Conservation (phyloP, 2,113 vertebrate species). For the Octodon degus region DNA sequence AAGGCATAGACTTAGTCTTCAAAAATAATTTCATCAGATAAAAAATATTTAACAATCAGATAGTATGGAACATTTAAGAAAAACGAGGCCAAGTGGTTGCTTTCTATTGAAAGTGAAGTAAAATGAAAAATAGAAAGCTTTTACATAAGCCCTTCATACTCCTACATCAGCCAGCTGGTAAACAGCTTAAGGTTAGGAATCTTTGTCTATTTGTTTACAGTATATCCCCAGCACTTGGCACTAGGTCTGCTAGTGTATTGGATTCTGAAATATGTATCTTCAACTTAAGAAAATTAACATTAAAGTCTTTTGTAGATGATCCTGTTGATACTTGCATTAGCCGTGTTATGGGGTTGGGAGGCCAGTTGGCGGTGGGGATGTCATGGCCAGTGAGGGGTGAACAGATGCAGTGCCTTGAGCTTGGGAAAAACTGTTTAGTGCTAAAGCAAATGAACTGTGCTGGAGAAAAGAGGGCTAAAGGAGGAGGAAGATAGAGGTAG, state of each 20-base stretch:
- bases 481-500: neutral
- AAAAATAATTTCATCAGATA: neutral
- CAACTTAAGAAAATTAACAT: neutral
- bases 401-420: neutral
- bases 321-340: neutral
- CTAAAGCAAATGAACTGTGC: neutral
- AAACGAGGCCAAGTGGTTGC: neutral
- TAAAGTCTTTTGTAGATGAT: neutral
- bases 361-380: fast-evolving
- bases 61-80: neutral
- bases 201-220: neutral
- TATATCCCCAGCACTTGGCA: neutral
- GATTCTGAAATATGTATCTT: neutral
- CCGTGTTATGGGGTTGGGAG: neutral
- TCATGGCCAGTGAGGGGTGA: neutral
- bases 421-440: neutral
- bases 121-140: neutral
- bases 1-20: neutral
- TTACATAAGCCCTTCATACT: neutral
- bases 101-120: neutral
- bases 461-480: neutral
- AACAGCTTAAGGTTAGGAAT: neutral
- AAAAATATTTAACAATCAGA: neutral
- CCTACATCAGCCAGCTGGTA: neutral
- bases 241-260: neutral